These are phyloP conservation scores for Zalophus californianus DNA, from an alignment of 2,797 vertebrate species.

Conservation along the genomic window DNA sequence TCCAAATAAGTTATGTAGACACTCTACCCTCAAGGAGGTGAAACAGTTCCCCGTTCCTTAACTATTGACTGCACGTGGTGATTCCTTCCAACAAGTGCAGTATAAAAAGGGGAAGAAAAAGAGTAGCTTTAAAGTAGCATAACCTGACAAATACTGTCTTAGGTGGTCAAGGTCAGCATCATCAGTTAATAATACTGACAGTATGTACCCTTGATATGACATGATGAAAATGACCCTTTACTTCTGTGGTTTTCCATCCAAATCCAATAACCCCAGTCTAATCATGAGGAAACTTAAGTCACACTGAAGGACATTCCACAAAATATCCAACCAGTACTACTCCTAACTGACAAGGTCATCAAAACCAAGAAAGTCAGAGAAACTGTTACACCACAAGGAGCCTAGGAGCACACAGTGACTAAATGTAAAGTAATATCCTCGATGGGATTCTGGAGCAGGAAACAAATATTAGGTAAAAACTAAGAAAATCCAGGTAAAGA, in stretches of 20 bases:
- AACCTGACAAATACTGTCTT: not conserved
- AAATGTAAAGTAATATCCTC: not conserved
- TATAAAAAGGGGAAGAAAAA: not conserved
- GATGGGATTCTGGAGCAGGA: not conserved
- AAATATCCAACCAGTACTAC: not conserved
- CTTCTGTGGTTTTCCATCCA: not conserved
- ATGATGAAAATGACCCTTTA: not conserved
- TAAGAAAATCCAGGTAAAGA: not conserved
- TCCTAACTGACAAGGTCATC: not conserved
- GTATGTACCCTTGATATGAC: not conserved
- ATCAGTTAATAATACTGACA: not conserved
- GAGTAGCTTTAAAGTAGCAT: not conserved
- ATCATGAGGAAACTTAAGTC: not conserved
- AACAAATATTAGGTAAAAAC: not conserved
- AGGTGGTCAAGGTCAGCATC: not conserved
- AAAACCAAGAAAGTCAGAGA: not conserved
- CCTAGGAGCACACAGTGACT: not conserved
- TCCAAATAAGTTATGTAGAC: not conserved
- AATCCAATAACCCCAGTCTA: not conserved
- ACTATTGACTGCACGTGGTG: not conserved
- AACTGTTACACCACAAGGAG: not conserved
- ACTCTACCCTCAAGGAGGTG: not conserved
- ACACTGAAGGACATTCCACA: not conserved
- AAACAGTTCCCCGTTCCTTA: not conserved
- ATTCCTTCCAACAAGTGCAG: not conserved